Conservation (phyloP, 1,140 invertebrate species). For the Conus ventricosus region DNA sequence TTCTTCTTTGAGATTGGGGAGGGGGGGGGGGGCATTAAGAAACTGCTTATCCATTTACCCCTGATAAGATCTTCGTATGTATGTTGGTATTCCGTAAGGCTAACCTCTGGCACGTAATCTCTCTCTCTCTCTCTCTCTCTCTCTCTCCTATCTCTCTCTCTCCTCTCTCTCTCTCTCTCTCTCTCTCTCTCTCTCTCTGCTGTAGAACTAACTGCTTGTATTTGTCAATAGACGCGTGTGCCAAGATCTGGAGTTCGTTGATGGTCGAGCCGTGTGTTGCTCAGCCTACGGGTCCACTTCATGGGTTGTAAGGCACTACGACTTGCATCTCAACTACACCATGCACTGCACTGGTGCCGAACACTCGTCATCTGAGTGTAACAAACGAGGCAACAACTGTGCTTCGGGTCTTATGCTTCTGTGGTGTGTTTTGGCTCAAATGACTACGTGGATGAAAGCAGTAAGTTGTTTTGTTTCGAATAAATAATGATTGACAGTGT, state of each 20-base stretch:
- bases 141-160: too few relatives aligned
- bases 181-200: too few relatives aligned
- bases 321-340: conserved; percentile 48
- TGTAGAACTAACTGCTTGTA: too few relatives aligned
- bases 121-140: too few relatives aligned
- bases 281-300: conserved; percentile 53
- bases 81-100: too few relatives aligned
- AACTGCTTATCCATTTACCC: too few relatives aligned
- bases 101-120: too few relatives aligned
- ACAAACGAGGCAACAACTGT: conserved; percentile 45
- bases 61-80: too few relatives aligned
- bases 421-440: conserved; percentile 54
- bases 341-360: conserved; percentile 54
- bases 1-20: too few relatives aligned
- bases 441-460: conserved; percentile 28
- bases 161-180: too few relatives aligned
- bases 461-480: not conserved
- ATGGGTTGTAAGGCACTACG: not conserved
- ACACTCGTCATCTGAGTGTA: conserved; percentile 47
- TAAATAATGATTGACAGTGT: too few relatives aligned
- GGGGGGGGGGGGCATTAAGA: too few relatives aligned
- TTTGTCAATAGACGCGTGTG: conserved; percentile 46
- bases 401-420: conserved; percentile 52
- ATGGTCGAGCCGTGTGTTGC: conserved; percentile 58
- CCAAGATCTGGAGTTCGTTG: conserved; percentile 54